Evolutionary conservation across 2,888 invertebrate genomes (phyloP).

Genomic region (Pristionchus exspectatus): DNA sequence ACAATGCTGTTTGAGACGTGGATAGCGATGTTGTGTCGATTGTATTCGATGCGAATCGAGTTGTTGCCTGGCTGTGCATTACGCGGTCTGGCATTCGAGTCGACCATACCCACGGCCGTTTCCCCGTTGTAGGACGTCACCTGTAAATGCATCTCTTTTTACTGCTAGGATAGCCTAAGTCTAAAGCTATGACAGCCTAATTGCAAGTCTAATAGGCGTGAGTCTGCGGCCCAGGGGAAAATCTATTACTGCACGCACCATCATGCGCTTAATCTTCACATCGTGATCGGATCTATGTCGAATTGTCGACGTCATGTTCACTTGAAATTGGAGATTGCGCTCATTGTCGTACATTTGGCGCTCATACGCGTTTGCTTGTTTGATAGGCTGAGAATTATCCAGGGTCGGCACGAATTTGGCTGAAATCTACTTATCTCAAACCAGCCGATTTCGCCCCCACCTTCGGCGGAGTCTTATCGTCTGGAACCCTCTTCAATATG

Average conservation of each 20-base stretch:
- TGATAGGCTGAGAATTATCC: not conserved
- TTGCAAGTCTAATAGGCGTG: no score
- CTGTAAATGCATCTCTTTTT: not conserved
- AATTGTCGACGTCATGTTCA: not conserved
- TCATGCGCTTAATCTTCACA: not conserved
- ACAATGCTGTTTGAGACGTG: not conserved
- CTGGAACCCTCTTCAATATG: no score
- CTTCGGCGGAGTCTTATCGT: no score
- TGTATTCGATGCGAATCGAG: not conserved
- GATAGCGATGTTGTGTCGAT: not conserved
- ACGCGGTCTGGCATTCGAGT: not conserved
- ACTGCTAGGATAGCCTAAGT: no score
- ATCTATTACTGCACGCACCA: not conserved
- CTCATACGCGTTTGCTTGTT: not conserved
- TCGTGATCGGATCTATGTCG: not conserved
- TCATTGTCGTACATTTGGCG: not conserved
- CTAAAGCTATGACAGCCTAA: no score
- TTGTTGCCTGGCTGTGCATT: not conserved
- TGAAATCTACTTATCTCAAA: not conserved
- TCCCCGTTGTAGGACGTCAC: not conserved
- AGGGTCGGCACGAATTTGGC: not conserved
- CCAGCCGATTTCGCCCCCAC: no score
- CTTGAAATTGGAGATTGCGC: not conserved
- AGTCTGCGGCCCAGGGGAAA: not conserved
- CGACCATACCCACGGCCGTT: not conserved